A percentile compares a stretch with the other conserved stretches of the same genome.
Conservation (phyloP, 2,888 invertebrate genomes). For the Phasia obesa region DNA sequence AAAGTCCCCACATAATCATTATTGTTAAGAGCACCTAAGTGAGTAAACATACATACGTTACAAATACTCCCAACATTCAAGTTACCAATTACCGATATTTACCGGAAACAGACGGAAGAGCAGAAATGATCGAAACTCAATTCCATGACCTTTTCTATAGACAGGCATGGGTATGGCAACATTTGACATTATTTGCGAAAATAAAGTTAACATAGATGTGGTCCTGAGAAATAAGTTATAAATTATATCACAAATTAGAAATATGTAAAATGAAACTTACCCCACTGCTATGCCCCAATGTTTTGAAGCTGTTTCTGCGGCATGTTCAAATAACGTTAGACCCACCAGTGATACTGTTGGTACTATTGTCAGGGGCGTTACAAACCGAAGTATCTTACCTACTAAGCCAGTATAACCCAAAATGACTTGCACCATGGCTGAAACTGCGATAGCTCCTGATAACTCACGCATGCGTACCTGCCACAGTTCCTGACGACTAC, state of each 20-base stretch:
- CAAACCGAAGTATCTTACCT: slow-evolving; percentile 88
- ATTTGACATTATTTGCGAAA: slow-evolving; percentile 90
- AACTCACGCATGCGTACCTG: slow-evolving; percentile 90
- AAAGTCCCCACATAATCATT: slow-evolving; percentile 89
- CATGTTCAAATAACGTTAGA: slow-evolving; percentile 91
- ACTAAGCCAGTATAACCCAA: slow-evolving; percentile 89
- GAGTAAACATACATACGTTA: background rate
- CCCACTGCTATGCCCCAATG: slow-evolving; percentile 92
- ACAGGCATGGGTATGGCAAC: slow-evolving; percentile 85
- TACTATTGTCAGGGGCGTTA: slow-evolving; percentile 92
- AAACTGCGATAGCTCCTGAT: slow-evolving; percentile 91
- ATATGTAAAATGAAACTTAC: too few species aligned
- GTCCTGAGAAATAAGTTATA: slow-evolving; percentile 84
- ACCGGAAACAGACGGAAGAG: slow-evolving; percentile 92
- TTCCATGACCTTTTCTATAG: slow-evolving; percentile 85
- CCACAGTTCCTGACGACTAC: slow-evolving; percentile 86
- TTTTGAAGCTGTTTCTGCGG: slow-evolving; percentile 90
- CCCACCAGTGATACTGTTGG: slow-evolving; percentile 93
- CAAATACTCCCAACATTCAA: background rate
- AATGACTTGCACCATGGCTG: slow-evolving; percentile 89
- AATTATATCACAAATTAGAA: background rate
- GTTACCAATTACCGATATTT: slow-evolving; percentile 79
- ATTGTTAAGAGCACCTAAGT: slow-evolving; percentile 89
- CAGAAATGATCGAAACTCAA: slow-evolving; percentile 85
- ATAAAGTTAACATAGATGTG: slow-evolving; percentile 88